Base-by-base conservation (phyloP, 1,140 invertebrate species). In the Tyrophagus putrescentiae region DNA sequence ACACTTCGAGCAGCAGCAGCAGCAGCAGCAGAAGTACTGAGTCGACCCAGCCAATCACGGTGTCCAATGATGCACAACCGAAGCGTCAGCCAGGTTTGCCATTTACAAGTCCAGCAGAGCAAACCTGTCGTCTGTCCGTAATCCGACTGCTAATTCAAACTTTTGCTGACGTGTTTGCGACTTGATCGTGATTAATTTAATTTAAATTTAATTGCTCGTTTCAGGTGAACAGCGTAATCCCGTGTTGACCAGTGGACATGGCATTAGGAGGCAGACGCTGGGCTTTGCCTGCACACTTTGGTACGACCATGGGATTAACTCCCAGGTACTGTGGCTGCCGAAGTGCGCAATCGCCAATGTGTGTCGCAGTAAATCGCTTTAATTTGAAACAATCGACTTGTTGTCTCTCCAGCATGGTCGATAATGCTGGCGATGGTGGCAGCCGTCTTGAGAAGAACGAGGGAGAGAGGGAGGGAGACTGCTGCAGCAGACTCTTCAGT, bases 1-100 rank as follows among this genome's bases (percentile, higher is more conserved):
- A 6, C 45, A 7, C 7, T 29, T 6, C 7, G 45, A 48, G n/a
- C n/a, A n/a, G n/a, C n/a, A n/a, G n/a, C n/a, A n/a, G n/a, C n/a
- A n/a, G n/a, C n/a, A n/a, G n/a, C n/a, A n/a, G n/a, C n/a, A n/a
- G n/a, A n/a, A n/a, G n/a, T n/a, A n/a, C n/a, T n/a, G n/a, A n/a
- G n/a, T n/a, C n/a, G n/a, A n/a, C n/a, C n/a, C n/a, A n/a, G 45
- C 7, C 45, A 48, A 48, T 48, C 45, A 48, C 45, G 21, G 45
- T 48, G 21, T 48, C 45, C 45, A 48, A 48, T 48, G 45, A 48
- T 48, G 45, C 45, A 48, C 45, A 48, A 48, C 45, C 45, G 18
- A 7, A 29, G 7, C 23, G 31, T 7, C 31, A 7, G 31, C 45
- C 21, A 39, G 36, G 13, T 39, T 21, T 13, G 21, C 36, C 36